Conservation (phyloP, 2,888 invertebrate species). For the Venusia cambrica region DNA sequence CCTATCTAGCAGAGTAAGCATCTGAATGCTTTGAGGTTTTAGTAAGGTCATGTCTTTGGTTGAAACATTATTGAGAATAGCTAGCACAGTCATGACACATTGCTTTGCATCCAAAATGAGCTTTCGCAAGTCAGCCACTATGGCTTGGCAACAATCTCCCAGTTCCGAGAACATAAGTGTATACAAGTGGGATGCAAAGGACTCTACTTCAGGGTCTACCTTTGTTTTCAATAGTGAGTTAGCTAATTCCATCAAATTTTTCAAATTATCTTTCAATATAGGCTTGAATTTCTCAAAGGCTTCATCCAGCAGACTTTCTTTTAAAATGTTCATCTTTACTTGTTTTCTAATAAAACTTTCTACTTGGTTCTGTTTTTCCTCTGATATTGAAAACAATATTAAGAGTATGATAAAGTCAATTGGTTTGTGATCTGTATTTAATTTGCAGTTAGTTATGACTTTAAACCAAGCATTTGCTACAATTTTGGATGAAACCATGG, state of each 20-base stretch:
- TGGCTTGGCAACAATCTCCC: slow-evolving; percentile 58
- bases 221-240: slow-evolving; percentile 76
- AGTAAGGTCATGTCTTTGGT: slow-evolving; percentile 64
- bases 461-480: slow-evolving; percentile 81
- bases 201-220: slow-evolving; percentile 71
- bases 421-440: slow-evolving; percentile 79
- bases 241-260: slow-evolving; percentile 77
- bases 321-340: slow-evolving; percentile 82
- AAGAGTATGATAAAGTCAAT: slow-evolving; percentile 85
- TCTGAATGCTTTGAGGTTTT: slow-evolving; percentile 80
- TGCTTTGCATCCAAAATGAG: slow-evolving; percentile 61
- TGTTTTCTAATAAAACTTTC: slow-evolving; percentile 83
- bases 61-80: slow-evolving; percentile 64
- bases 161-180: slow-evolving; percentile 71
- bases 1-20: slow-evolving; percentile 87
- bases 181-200: slow-evolving; percentile 82
- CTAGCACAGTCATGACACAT: slow-evolving; percentile 55
- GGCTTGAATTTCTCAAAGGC: slow-evolving; percentile 78
- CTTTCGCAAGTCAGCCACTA: slow-evolving; percentile 66
- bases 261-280: slow-evolving; percentile 78
- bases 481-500: slow-evolving; percentile 77
- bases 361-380: slow-evolving; percentile 81
- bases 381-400: slow-evolving; percentile 82
- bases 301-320: slow-evolving; percentile 77
- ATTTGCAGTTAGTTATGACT: slow-evolving; percentile 74